Base-by-base conservation (phyloP, 2,888 invertebrate species). In the Hipparchia semele region DNA sequence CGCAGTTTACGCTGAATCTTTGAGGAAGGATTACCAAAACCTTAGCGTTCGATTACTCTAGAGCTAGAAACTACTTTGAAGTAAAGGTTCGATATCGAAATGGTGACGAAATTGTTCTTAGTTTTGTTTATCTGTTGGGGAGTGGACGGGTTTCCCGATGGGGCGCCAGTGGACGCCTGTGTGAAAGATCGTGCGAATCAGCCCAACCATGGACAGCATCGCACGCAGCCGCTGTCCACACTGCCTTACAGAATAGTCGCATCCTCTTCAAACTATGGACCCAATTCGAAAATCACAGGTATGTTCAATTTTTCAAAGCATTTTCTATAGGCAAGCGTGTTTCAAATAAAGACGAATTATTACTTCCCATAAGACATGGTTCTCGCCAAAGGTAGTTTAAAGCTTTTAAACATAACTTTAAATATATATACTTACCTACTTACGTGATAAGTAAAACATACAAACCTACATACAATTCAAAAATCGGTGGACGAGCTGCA, bases 131-230 rank as follows among this genome's bases (percentile, higher is more conserved):
- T 79, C 45, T 87, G 86, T 80, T 88, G 87, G 83, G 84, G 90
- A 73, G 90, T 88, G 73, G 83, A 87, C 66, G 94, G 94, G 75
- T 97, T 97, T 84, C 97, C 97, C n/a, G 97, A 97, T 81, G 97
- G 97, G 1, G 97, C 96, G 1, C 97, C 97, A 0, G 95, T 97
- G 49, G 97, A 97, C 83, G 96, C 96, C 53, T 97, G 97, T 84
- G 97, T 97, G 3, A 97, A 96, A 85, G 95, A 96, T 46, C 94
- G 96, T 61, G 95, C 96, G 1, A 97, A 97, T 88, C 95, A 96
- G 82, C 97, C 97, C 0, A 96, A 97, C 85, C 97, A 97, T 80
- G 96, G 97, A 2, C 96, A 96, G 80, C 96, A 96, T 8, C 91
- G 96, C 75, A 93, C 96, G 0, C 96, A 96, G 83, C 94, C 96